phyloP scores from a whole-genome alignment of 2,113 vertebrate genomes.

The Corythornis madagascariensis region DNA sequence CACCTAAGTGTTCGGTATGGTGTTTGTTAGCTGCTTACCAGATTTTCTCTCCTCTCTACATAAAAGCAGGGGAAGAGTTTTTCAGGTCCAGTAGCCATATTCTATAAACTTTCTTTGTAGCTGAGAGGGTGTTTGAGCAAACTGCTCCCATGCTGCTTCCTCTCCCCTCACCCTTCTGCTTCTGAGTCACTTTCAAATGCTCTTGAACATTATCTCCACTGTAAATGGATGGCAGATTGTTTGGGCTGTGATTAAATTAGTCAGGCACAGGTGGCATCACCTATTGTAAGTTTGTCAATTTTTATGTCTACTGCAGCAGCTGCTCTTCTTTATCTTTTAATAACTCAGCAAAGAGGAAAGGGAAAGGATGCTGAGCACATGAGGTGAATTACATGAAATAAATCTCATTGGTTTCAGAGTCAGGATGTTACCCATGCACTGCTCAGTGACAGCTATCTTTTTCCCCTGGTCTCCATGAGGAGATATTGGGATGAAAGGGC shows the following conservation, averaged over 20 bases:
- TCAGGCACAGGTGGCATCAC: slow-evolving; percentile 50
- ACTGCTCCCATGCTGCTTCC: background rate
- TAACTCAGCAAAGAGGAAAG: background rate
- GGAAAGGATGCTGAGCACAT: background rate
- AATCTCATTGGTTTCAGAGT: background rate
- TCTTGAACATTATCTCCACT: background rate
- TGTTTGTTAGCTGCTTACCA: background rate
- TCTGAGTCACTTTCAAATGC: background rate
- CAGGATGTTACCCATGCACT: background rate
- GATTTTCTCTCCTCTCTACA: background rate
- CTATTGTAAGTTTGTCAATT: slow-evolving; percentile 38
- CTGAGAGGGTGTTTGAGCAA: background rate
- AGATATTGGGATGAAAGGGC: background rate
- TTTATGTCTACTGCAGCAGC: background rate
- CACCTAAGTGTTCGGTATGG: background rate
- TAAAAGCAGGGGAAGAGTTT: background rate
- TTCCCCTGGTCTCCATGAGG: background rate
- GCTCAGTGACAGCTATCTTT: background rate
- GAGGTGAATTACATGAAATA: background rate
- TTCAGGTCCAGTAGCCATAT: background rate
- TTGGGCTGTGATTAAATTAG: slow-evolving; percentile 20
- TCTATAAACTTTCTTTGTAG: background rate
- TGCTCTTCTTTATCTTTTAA: slow-evolving; percentile 29
- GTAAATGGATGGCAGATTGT: slow-evolving; percentile 18
- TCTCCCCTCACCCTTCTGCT: background rate